Conservation (phyloP, 1,140 invertebrate species). For the Anastatus disparis region DNA sequence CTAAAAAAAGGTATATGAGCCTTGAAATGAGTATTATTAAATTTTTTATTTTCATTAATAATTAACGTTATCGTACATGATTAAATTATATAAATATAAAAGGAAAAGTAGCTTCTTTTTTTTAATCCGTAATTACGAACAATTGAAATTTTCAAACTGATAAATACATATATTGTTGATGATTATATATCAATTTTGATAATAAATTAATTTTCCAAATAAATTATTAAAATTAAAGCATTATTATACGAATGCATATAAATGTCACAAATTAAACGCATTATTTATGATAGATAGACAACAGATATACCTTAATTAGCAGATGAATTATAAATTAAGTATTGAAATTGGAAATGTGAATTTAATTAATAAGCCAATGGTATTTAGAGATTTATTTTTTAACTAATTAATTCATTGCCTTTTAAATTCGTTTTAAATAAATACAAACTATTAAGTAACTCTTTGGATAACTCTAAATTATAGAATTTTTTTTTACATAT, state of each 20-base stretch:
- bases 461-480: too few relatives aligned
- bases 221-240: background rate
- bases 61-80: too few relatives aligned
- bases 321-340: constrained; percentile 5
- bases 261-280: background rate
- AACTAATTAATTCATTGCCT: background rate
- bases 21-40: background rate
- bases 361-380: background rate
- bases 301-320: constrained; percentile 2
- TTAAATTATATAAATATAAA: too few relatives aligned
- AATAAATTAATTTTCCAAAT: background rate
- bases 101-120: too few relatives aligned
- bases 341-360: background rate
- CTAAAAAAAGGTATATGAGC: background rate
- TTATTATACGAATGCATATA: background rate
- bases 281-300: constrained; percentile 9
- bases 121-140: too few relatives aligned
- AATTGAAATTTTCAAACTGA: too few relatives aligned
- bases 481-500: too few relatives aligned
- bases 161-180: too few relatives aligned
- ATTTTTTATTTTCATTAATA: too few relatives aligned
- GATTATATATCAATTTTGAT: too few relatives aligned
- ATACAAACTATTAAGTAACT: too few relatives aligned
- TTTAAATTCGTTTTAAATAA: background rate
- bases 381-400: background rate